Base-by-base conservation (phyloP, 2,888 invertebrate species). In the Leptarthrus brevirostris region DNA sequence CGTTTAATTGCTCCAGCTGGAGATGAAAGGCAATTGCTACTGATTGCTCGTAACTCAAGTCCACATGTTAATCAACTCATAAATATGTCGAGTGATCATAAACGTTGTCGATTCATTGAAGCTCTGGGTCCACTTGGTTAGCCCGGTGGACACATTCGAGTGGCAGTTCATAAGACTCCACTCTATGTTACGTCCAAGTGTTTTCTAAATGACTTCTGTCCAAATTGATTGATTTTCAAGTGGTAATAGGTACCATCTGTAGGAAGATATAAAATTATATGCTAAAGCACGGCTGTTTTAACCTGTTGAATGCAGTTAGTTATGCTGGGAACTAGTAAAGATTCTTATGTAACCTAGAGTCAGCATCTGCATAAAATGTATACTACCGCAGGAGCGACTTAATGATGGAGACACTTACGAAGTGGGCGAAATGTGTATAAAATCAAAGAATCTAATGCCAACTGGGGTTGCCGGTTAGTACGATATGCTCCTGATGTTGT, bases 161-260 rank as follows among this genome's bases (percentile, higher is more conserved):
- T 30, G 30, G 8, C 30, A 30, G 4, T 30, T 30, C 8, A 30
- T 1, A 30, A 30, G 14, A 54, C 14, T 30, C 8, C 56, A 3
- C n/a, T n/a, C n/a, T n/a, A n/a, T n/a, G n/a, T n/a, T n/a, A n/a
- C 1, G 56, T 30, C 14, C 30, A 56, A 56, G 30, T 56, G 56
- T 16, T 10, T n/a, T 8, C 56, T 56, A 56, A 56, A 56, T 56
- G 24, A 56, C 56, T 56, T 56, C 56, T 56, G 26, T 56, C 56
- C 56, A 16, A 30, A 56, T 56, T 56, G 56, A 56, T 56, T 56
- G 56, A 56, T 56, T 56, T 56, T 8, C 56, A 56, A 30, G 14
- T 26, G 1, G 24, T 16, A 10, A 12, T 10, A 14, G 2, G 4
- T 14, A 14, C 16, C 4, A 56, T 16, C 2, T 14, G 56, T 30